A percentile compares a stretch with the other conserved stretches of the same genome.
Conservation (phyloP, 2,888 invertebrate genomes). For the Napeogenes inachia region DNA sequence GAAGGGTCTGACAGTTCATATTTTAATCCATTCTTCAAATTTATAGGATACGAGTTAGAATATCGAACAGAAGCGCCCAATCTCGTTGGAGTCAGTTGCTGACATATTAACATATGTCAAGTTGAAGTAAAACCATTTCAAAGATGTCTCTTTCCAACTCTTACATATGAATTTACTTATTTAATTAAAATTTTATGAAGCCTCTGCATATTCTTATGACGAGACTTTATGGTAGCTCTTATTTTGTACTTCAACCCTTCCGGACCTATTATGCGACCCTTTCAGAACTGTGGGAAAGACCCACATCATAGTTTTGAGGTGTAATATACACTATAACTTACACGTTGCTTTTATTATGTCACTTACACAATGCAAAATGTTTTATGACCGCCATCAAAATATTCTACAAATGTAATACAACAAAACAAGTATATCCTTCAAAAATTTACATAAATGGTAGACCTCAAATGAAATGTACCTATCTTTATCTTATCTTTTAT, state of each 20-base stretch:
- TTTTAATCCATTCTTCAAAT: conserved; percentile 49
- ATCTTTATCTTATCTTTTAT: no score
- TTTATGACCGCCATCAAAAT: neutral
- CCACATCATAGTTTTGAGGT: conserved; percentile 4
- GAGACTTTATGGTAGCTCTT: neutral
- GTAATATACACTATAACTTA: conserved; percentile 1
- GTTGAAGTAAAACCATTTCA: neutral
- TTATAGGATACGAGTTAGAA: conserved; percentile 35
- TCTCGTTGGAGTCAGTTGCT: conserved; percentile 13
- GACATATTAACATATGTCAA: neutral
- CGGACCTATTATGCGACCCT: conserved; percentile 2
- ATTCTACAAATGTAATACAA: neutral
- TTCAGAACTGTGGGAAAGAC: conserved; percentile 1
- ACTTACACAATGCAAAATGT: conserved; percentile 2
- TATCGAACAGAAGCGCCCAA: conserved; percentile 10
- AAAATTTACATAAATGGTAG: no score
- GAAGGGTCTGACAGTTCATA: conserved; percentile 58
- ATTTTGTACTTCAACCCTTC: neutral
- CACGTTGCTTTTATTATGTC: neutral
- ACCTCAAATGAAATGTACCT: no score
- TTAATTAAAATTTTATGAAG: neutral
- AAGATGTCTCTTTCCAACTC: neutral
- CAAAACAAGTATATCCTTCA: neutral
- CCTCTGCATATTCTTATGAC: neutral
- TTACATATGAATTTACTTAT: conserved; percentile 1